Evolutionary conservation across 2,797 vertebrate species (phyloP).

Genomic region (Urosaurus nigricauda): DNA sequence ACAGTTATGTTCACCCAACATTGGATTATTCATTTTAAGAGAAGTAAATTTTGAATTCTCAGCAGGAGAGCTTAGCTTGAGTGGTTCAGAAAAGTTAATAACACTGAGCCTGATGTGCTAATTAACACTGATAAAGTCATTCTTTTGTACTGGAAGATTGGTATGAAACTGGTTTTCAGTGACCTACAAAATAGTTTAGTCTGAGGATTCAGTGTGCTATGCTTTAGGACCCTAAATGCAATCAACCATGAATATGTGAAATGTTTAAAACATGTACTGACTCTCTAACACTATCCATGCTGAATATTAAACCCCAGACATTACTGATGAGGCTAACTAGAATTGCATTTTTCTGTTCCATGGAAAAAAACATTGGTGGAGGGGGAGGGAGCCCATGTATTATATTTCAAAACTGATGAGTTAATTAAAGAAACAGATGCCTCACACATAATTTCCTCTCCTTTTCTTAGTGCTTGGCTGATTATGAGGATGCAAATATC

Average conservation of each 20-base stretch:
- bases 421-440: constrained; percentile 27
- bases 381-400: background rate
- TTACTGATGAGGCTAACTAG: constrained; percentile 25
- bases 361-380: background rate
- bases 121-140: constrained; percentile 1
- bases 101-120: constrained; percentile 19
- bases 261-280: constrained; percentile 42
- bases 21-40: background rate
- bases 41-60: constrained; percentile 25
- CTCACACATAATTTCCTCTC: background rate
- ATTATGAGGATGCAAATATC: constrained; percentile 5
- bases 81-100: constrained; percentile 11
- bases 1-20: constrained; percentile 4
- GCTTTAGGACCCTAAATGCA: constrained; percentile 20
- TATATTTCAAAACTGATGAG: background rate
- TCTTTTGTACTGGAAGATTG: constrained; percentile 27
- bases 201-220: constrained; percentile 1
- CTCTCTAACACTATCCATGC: constrained; percentile 4
- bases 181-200: constrained; percentile 15
- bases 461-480: background rate
- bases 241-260: background rate
- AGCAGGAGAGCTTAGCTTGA: background rate
- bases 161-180: constrained; percentile 11
- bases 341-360: constrained; percentile 16
- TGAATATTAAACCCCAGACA: constrained; percentile 20